phyloP scores from a whole-genome alignment of 1,140 invertebrate species.

The Neomicropteryx cornuta region DNA sequence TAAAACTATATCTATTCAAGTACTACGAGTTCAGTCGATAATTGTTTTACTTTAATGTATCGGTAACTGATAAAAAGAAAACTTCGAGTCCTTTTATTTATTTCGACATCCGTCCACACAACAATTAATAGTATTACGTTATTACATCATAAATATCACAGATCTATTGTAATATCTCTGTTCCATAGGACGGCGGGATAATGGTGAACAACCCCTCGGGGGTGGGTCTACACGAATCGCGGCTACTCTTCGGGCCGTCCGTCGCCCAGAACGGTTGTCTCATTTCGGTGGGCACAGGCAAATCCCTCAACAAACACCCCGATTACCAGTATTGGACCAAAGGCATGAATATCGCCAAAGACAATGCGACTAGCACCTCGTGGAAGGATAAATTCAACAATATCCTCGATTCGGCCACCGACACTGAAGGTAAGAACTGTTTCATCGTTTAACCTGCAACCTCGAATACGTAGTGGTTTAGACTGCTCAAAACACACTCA shows the following conservation, averaged over 20 bases:
- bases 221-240: constrained; percentile 80
- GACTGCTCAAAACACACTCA: background rate
- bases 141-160: constrained; percentile 1
- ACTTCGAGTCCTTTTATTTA: no score
- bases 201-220: constrained; percentile 86
- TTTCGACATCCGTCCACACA: no score
- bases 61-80: no score
- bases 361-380: constrained; percentile 36
- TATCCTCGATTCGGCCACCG: constrained; percentile 82
- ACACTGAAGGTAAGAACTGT: constrained; percentile 61
- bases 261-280: constrained; percentile 64
- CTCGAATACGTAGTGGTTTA: background rate
- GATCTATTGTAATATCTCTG: background rate
- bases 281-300: constrained; percentile 80
- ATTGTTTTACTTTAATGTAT: no score
- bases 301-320: constrained; percentile 29
- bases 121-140: no score
- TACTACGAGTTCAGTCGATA: no score
- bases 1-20: no score
- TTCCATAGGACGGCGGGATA: constrained; percentile 66
- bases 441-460: constrained; percentile 1
- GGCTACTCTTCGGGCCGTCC: constrained; percentile 71
- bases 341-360: constrained; percentile 20
- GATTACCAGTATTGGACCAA: constrained; percentile 29
- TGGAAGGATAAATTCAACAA: constrained; percentile 76